A percentile compares a stretch with the other conserved stretches of the same genome.
Conservation (phyloP, 2,113 vertebrate species). For the Neotoma lepida region DNA sequence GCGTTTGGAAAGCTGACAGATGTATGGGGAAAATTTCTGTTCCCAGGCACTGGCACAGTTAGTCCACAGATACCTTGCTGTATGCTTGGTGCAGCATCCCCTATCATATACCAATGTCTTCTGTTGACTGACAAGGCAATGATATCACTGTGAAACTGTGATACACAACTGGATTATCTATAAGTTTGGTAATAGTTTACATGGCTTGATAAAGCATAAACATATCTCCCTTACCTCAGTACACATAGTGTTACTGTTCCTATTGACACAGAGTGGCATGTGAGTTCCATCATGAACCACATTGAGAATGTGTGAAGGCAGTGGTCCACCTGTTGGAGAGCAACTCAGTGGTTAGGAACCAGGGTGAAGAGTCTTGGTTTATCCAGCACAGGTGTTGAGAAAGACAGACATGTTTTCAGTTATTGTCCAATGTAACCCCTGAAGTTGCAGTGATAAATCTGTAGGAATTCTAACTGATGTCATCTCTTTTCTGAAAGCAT, state of each 20-base stretch:
- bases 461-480: fast-evolving
- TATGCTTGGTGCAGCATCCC: background rate
- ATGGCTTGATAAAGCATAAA: background rate
- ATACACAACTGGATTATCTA: background rate
- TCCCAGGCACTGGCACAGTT: fast-evolving
- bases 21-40: background rate
- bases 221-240: fast-evolving
- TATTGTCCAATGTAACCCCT: background rate
- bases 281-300: fast-evolving
- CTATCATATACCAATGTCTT: fast-evolving
- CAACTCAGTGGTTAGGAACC: fast-evolving
- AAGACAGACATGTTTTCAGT: too few relatives aligned
- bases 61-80: fast-evolving
- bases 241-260: fast-evolving
- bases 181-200: fast-evolving
- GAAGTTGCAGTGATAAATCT: too few relatives aligned
- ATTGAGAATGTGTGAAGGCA: fast-evolving
- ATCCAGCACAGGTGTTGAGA: fast-evolving
- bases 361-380: too few relatives aligned
- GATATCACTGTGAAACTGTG: fast-evolving
- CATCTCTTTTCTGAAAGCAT: background rate
- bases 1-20: background rate
- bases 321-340: background rate
- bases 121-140: too few relatives aligned
- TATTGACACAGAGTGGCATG: fast-evolving